Evolutionary conservation across 1,140 invertebrate species (phyloP).

Genomic region (Drosophila athabasca): DNA sequence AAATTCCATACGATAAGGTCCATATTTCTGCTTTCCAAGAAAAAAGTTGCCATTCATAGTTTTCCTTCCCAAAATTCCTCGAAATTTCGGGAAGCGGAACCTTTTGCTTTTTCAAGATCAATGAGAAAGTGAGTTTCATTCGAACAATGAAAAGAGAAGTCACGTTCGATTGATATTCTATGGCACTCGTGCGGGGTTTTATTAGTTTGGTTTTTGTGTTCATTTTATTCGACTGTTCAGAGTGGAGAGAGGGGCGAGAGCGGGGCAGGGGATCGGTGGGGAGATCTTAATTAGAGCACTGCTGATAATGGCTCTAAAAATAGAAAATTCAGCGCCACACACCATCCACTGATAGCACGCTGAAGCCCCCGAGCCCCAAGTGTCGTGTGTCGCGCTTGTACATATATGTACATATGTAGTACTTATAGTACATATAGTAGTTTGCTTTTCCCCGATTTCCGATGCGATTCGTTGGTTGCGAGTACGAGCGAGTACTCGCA

Average conservation of each 20-base stretch:
- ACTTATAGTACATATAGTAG: neutral
- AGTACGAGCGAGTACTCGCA: neutral
- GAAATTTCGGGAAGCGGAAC: too few relatives aligned
- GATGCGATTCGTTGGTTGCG: constrained; percentile 18
- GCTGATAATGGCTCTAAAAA: constrained; percentile 75
- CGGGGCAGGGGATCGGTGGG: constrained; percentile 17
- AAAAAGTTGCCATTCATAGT: too few relatives aligned
- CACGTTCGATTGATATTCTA: too few relatives aligned
- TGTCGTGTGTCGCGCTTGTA: constrained; percentile 34
- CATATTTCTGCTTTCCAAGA: too few relatives aligned
- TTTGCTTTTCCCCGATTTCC: constrained; percentile 25
- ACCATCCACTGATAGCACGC: constrained; percentile 58
- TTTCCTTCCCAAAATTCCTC: too few relatives aligned
- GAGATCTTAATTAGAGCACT: constrained; percentile 79
- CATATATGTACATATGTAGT: neutral
- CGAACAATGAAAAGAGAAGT: too few relatives aligned
- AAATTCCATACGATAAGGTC: too few relatives aligned
- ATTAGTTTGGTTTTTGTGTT: constrained; percentile 17
- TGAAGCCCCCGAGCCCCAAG: constrained; percentile 22
- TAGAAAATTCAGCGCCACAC: constrained; percentile 48
- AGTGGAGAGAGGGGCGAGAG: constrained; percentile 40
- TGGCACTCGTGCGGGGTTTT: constrained; percentile 5
- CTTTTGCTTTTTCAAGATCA: too few relatives aligned
- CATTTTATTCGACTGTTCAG: constrained; percentile 62
- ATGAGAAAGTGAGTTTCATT: too few relatives aligned